Evolutionary conservation across 2,888 invertebrate genomes (phyloP).

Genomic region (Limenitis camilla): DNA sequence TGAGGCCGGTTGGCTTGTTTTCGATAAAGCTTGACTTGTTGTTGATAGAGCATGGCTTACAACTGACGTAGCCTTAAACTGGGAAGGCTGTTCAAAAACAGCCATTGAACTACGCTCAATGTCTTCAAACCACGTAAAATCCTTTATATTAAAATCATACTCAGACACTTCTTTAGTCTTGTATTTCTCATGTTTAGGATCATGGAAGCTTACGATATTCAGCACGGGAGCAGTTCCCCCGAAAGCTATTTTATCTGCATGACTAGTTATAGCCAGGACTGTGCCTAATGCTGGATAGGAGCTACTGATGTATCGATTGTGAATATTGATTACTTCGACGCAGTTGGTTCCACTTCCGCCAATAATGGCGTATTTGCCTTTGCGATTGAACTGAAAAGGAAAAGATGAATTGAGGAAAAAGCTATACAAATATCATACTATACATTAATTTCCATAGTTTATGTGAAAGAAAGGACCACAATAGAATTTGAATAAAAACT

Average conservation of each 20-base stretch:
- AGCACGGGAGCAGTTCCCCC: conserved; percentile 57
- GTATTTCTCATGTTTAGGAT: conserved; percentile 59
- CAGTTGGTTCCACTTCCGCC: conserved; percentile 66
- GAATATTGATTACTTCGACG: conserved; percentile 62
- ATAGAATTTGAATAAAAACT: too few relatives aligned
- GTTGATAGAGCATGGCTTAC: conserved; percentile 9
- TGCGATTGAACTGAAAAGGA: conserved; percentile 56
- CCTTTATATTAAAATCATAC: conserved; percentile 18
- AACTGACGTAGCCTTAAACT: conserved; percentile 8
- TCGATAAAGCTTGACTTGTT: background rate
- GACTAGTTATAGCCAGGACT: conserved; percentile 50
- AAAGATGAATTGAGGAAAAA: background rate
- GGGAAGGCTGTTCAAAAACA: background rate
- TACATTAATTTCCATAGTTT: background rate
- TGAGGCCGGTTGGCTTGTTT: background rate
- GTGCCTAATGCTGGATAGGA: conserved; percentile 55
- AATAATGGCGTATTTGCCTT: conserved; percentile 63
- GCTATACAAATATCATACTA: background rate
- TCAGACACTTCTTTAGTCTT: conserved; percentile 25
- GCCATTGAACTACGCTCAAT: conserved; percentile 7
- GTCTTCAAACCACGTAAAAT: conserved; percentile 25
- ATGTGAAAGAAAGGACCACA: background rate
- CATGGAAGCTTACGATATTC: conserved; percentile 56
- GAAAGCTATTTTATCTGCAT: conserved; percentile 56
- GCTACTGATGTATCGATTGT: conserved; percentile 61